These are phyloP conservation scores for Calliscelio sp. DNA, from an alignment of 2,888 invertebrate species.

Conservation along the genomic window DNA sequence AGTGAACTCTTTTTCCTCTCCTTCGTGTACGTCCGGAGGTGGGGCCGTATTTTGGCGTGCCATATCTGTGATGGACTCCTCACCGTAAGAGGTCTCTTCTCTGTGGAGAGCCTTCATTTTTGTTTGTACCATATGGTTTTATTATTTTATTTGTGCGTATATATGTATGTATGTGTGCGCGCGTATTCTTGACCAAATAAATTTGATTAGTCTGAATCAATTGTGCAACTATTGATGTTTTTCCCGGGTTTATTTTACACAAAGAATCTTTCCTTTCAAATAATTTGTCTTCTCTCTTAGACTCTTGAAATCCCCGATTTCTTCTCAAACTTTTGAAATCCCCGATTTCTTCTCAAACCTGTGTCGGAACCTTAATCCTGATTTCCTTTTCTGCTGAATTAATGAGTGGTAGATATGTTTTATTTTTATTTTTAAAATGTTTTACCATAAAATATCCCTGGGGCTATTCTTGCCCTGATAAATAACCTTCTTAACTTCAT, in stretches of 20 bases:
- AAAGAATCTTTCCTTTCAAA: not conserved
- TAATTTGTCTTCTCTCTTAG: not conserved
- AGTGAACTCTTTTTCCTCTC: no score
- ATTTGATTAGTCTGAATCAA: no score
- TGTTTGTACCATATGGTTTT: not conserved
- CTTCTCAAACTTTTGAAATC: no score
- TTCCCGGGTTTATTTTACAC: not conserved
- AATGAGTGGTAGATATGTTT: not conserved
- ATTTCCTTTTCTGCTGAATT: not conserved
- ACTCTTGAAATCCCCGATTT: no score
- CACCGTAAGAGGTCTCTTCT: not conserved
- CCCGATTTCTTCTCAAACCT: not conserved
- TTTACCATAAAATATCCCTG: slow-evolving; percentile 26
- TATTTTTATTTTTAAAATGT: no score
- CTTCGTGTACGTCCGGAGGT: no score
- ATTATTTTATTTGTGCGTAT: not conserved
- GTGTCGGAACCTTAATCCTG: not conserved
- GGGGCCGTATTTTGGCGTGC: no score
- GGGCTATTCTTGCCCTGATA: not conserved
- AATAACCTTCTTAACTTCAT: slow-evolving; percentile 19
- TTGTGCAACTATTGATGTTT: not conserved
- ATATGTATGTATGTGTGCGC: no score
- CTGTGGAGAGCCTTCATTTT: not conserved
- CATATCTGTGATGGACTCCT: not conserved
- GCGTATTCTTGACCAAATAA: not conserved